Evolutionary conservation across 1,140 invertebrate species (phyloP).

Genomic region (Anastatus disparis): DNA sequence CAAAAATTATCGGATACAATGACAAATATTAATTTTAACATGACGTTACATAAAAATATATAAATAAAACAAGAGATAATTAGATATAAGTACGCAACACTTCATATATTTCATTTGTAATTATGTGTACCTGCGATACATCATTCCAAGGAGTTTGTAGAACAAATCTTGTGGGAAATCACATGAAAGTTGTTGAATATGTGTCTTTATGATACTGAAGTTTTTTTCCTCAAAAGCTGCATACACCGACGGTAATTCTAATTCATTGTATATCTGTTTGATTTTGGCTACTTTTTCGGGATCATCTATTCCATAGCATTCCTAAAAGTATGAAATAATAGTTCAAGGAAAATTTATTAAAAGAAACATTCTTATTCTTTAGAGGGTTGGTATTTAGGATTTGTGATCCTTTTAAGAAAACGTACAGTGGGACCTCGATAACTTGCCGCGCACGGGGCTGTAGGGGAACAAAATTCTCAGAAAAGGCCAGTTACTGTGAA

Average conservation of each 20-base stretch:
- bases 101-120: conserved; percentile 21
- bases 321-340: conserved; percentile 60
- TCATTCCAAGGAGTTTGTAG: conserved; percentile 83
- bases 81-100: too few relatives aligned
- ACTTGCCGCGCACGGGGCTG: too few relatives aligned
- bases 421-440: too few relatives aligned
- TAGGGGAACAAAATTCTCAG: too few relatives aligned
- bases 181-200: conserved; percentile 86
- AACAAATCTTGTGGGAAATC: conserved; percentile 84
- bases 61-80: too few relatives aligned
- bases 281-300: conserved; percentile 76
- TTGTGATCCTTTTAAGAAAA: too few relatives aligned
- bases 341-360: conserved; percentile 21
- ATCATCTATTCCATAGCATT: conserved; percentile 83
- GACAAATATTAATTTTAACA: too few relatives aligned
- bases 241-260: conserved; percentile 82
- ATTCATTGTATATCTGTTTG: conserved; percentile 83
- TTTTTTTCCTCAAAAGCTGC: conserved; percentile 87
- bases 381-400: too few relatives aligned
- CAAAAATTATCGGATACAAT: too few relatives aligned
- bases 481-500: too few relatives aligned
- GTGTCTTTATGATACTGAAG: conserved; percentile 82
- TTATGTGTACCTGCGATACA: conserved; percentile 76
- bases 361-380: too few relatives aligned
- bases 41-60: too few relatives aligned